Percentiles rank a stretch among this genome's conserved stretches.
Evolutionary conservation across 2,113 vertebrate genomes (phyloP).

Genomic region (Casuarius casuarius): DNA sequence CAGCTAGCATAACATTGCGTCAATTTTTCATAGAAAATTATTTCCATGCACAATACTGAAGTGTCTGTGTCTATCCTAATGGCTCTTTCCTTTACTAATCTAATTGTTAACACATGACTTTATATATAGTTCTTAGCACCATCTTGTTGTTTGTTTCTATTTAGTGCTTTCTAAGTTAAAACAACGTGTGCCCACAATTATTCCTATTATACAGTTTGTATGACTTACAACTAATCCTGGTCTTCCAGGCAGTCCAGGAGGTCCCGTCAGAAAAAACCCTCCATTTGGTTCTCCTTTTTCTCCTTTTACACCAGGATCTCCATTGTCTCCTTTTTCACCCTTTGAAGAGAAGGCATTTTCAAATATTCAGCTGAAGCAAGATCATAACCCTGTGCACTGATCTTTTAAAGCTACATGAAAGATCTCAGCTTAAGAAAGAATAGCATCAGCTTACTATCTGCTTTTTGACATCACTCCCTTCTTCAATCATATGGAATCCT

Average conservation of each 20-base stretch:
- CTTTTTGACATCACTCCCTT: not conserved
- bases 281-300: constrained; percentile 83
- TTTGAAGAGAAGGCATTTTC: constrained; percentile 62
- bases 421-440: not conserved
- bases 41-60: not conserved
- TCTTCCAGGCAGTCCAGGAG: constrained; percentile 83
- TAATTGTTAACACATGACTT: not conserved
- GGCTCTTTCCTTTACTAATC: not conserved
- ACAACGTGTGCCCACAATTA: not conserved
- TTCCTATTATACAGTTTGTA: not conserved
- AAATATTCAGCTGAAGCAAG: not conserved
- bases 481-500: not conserved
- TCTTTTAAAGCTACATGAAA: not conserved
- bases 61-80: not conserved
- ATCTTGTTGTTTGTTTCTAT: not conserved
- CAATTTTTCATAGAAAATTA: not conserved
- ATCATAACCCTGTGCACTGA: not conserved
- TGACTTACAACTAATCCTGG: constrained; percentile 85
- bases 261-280: constrained; percentile 73
- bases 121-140: not conserved
- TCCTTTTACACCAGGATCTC: constrained; percentile 82
- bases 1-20: not conserved
- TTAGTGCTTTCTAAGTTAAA: not conserved
- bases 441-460: not conserved
- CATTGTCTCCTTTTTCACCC: constrained; percentile 80